phyloP scores from a whole-genome alignment of 2,113 vertebrate genomes.

The Cettia cetti region DNA sequence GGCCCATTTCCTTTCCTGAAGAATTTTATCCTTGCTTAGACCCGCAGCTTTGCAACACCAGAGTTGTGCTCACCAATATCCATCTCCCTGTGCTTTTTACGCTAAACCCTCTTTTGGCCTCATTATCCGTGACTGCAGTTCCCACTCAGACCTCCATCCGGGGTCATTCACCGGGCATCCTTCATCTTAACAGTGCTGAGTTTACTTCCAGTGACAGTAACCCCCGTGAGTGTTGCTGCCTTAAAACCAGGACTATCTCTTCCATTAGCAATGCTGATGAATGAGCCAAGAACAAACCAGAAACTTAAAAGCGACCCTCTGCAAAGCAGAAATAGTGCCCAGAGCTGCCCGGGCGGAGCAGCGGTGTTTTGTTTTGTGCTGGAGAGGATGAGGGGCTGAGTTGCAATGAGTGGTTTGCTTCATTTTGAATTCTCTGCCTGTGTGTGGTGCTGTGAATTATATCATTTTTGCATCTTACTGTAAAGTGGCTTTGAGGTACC shows the following conservation, averaged over 20 bases:
- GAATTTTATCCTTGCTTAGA: background rate
- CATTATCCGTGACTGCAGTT: slow-evolving; percentile 38
- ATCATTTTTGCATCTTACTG: background rate
- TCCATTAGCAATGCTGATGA: slow-evolving; percentile 44
- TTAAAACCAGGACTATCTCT: slow-evolving; percentile 14
- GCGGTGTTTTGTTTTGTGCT: background rate
- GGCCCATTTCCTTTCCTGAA: slow-evolving; percentile 1
- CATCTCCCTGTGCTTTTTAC: background rate
- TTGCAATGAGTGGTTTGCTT: background rate
- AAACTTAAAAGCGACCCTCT: slow-evolving; percentile 5
- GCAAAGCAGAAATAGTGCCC: slow-evolving; percentile 17
- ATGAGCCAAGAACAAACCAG: slow-evolving; percentile 20
- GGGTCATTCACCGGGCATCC: slow-evolving; percentile 42
- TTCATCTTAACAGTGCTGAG: slow-evolving; percentile 21
- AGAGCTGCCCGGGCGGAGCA: background rate
- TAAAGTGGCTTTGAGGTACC: background rate
- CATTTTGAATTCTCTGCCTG: background rate
- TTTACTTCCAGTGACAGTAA: slow-evolving; percentile 49
- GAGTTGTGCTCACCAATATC: background rate
- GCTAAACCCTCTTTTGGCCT: slow-evolving; percentile 46
- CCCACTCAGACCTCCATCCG: background rate
- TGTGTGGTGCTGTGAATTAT: background rate
- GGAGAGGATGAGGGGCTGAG: background rate
- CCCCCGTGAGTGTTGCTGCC: slow-evolving; percentile 3
- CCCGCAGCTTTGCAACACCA: background rate